phyloP scores from a whole-genome alignment of 2,888 invertebrate species.

The Nebria salina region DNA sequence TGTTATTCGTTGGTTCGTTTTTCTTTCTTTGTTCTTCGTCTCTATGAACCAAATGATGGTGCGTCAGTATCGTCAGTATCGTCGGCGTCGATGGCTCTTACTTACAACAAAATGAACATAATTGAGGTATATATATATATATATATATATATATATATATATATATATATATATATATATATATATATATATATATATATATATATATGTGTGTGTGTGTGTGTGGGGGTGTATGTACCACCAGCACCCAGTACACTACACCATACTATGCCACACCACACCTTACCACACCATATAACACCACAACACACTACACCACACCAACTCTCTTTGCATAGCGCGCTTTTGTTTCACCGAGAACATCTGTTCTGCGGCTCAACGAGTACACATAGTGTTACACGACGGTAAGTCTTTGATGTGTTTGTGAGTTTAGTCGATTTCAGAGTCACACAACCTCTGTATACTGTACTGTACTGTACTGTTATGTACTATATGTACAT shows the following conservation, averaged over 20 bases:
- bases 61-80: background rate
- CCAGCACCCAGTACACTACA: background rate
- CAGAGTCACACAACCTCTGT: background rate
- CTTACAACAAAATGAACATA: constrained; percentile 24
- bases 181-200: too few species aligned
- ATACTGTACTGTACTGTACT: background rate
- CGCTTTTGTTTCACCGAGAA: constrained; percentile 21
- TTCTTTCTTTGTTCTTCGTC: background rate
- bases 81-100: background rate
- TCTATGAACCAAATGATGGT: constrained; percentile 5
- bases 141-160: background rate
- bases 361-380: constrained; percentile 25
- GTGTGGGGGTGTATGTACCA: background rate
- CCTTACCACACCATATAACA: background rate
- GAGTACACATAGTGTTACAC: constrained; percentile 24
- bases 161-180: too few species aligned
- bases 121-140: constrained; percentile 9
- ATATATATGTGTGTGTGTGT: too few species aligned
- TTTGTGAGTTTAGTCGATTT: constrained; percentile 23
- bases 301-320: background rate
- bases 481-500: background rate
- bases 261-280: background rate
- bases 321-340: constrained; percentile 4
- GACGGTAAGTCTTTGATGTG: constrained; percentile 23
- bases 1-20: background rate